These are phyloP conservation scores for Macrophya annulata DNA, from an alignment of 2,888 invertebrate species.

Conservation along the genomic window DNA sequence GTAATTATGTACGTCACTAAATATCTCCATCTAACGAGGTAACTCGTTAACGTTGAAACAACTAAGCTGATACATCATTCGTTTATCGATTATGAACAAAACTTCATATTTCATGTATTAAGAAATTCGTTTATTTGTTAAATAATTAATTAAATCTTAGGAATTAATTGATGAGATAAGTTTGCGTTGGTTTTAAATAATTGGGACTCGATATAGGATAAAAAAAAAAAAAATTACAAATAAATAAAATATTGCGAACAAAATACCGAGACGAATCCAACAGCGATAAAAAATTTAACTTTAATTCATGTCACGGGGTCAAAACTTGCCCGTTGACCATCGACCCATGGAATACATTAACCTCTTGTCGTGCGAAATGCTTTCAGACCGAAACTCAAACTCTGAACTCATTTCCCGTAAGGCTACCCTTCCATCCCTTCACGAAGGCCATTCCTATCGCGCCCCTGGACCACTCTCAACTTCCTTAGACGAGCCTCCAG, in stretches of 20 bases:
- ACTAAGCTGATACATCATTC: conserved; percentile 22
- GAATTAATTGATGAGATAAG: neutral
- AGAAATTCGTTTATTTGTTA: neutral
- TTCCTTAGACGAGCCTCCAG: conserved; percentile 32
- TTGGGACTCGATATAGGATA: too few species aligned
- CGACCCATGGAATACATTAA: conserved; percentile 49
- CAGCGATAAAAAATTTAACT: conserved; percentile 20
- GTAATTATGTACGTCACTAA: conserved; percentile 35
- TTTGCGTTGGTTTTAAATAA: neutral
- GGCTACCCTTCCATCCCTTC: neutral
- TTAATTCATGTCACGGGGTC: conserved; percentile 14
- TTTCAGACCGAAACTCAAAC: conserved; percentile 45
- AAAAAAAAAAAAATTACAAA: too few species aligned
- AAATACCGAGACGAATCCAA: neutral
- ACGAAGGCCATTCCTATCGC: conserved; percentile 19
- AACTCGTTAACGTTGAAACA: conserved; percentile 41
- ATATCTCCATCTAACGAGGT: conserved; percentile 39
- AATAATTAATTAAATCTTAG: neutral
- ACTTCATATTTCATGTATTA: neutral
- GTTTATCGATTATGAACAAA: neutral
- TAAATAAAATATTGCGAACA: neutral
- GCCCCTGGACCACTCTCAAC: conserved; percentile 42
- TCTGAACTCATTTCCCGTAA: conserved; percentile 48
- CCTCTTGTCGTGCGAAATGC: conserved; percentile 48
- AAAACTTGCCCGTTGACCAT: conserved; percentile 30